A percentile compares a stretch with the other conserved stretches of the same genome.
These are phyloP conservation scores for Venusia cambrica DNA, from an alignment of 2,888 invertebrate genomes.

Conservation along the genomic window DNA sequence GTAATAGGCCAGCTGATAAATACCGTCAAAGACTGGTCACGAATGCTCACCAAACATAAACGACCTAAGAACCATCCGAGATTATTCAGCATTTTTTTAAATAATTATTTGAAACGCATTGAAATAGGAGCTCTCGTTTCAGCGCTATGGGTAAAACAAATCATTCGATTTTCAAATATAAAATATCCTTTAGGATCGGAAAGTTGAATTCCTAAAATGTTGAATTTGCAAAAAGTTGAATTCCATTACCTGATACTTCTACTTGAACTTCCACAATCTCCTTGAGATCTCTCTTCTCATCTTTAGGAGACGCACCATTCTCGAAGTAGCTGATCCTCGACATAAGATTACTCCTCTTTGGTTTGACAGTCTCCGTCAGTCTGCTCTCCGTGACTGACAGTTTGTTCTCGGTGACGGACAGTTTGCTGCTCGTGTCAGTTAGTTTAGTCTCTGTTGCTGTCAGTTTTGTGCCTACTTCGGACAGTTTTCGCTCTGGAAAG, in stretches of 20 bases:
- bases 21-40: too few relatives aligned
- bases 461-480: conserved; percentile 31
- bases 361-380: conserved; percentile 35
- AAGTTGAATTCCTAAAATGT: too few relatives aligned
- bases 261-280: conserved; percentile 20
- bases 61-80: too few relatives aligned
- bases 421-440: conserved; percentile 18
- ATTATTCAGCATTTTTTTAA: too few relatives aligned
- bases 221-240: too few relatives aligned
- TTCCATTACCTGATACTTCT: conserved; percentile 37
- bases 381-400: conserved; percentile 27
- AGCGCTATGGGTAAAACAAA: conserved; percentile 3
- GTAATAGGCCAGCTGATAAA: too few relatives aligned
- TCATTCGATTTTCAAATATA: too few relatives aligned
- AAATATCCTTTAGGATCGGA: too few relatives aligned
- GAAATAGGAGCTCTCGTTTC: too few relatives aligned
- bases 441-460: conserved; percentile 12
- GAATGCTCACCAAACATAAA: too few relatives aligned
- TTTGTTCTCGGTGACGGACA: conserved; percentile 19
- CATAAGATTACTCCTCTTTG: conserved; percentile 49
- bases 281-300: conserved; percentile 23
- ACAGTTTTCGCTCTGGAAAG: conserved; percentile 14
- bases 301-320: conserved; percentile 44
- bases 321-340: conserved; percentile 69
- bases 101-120: too few relatives aligned